These are phyloP conservation scores for Diadumene lineata DNA, from an alignment of 92 coral and sea anemone genomes.

Conservation along the genomic window DNA sequence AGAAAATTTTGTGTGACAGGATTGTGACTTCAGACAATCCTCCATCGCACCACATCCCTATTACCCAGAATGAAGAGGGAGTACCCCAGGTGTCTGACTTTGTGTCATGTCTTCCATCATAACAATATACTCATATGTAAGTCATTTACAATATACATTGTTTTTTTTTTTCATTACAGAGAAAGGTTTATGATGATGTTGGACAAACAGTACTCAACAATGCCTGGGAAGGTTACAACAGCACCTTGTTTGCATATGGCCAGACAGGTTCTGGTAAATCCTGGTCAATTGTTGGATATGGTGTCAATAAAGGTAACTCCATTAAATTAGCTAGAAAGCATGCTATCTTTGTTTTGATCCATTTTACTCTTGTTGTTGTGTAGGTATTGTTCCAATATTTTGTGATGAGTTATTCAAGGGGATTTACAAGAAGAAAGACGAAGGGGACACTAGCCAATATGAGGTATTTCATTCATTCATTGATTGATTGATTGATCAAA, in stretches of 20 bases:
- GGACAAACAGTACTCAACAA: conserved; percentile 81
- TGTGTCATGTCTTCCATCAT: too few relatives aligned
- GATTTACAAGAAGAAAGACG: conserved; percentile 75
- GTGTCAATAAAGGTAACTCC: conserved; percentile 78
- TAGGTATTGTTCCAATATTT: conserved; percentile 93
- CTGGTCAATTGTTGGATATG: conserved; percentile 99
- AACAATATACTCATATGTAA: too few relatives aligned
- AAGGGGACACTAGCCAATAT: conserved; percentile 69
- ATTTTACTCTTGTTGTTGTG: neutral
- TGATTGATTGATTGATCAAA: neutral
- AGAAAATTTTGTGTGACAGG: too few relatives aligned
- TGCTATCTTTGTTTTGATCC: neutral
- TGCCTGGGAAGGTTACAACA: conserved; percentile 98
- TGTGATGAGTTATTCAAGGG: conserved; percentile 89
- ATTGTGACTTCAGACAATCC: too few relatives aligned
- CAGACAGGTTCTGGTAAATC: conserved; percentile 98
- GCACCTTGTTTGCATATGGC: conserved; percentile 97
- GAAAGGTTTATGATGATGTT: conserved; percentile 85
- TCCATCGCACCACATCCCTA: too few relatives aligned
- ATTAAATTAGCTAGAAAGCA: neutral
- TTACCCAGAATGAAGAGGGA: too few relatives aligned
- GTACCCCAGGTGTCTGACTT: too few relatives aligned
- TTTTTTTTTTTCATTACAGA: conserved; percentile 25
- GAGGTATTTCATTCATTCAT: conserved; percentile 46
- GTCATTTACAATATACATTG: neutral